These are phyloP conservation scores for Platyscapa corneri DNA, from an alignment of 1,140 invertebrate species.

Conservation along the genomic window DNA sequence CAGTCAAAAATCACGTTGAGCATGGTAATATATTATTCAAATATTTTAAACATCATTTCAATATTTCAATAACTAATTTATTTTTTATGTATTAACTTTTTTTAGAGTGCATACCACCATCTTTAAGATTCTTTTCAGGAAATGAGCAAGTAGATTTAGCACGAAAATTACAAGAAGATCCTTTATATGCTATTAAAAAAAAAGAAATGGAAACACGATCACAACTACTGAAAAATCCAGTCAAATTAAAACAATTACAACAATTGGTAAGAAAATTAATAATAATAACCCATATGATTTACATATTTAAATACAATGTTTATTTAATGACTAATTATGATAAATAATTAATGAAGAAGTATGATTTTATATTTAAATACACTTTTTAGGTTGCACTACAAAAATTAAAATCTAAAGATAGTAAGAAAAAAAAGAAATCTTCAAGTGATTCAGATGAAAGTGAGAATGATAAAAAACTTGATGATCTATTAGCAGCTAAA, in stretches of 20 bases:
- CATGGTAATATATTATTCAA: constrained; percentile 69
- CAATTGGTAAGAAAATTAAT: constrained; percentile 77
- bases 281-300: constrained; percentile 36
- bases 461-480: constrained; percentile 66
- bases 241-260: constrained; percentile 89
- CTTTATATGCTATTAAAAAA: constrained; percentile 88
- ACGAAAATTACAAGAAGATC: constrained; percentile 92
- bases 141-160: constrained; percentile 85
- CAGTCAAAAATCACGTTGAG: constrained; percentile 80
- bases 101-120: constrained; percentile 83
- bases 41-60: background rate
- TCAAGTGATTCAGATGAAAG: constrained; percentile 68
- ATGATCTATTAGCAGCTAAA: constrained; percentile 67
- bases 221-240: constrained; percentile 90
- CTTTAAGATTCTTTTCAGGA: constrained; percentile 79
- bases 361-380: too few relatives aligned
- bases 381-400: constrained; percentile 29
- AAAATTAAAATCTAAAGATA: constrained; percentile 33
- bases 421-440: constrained; percentile 74
- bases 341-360: too few relatives aligned
- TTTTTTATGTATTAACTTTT: constrained; percentile 46
- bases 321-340: background rate
- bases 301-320: background rate
- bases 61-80: constrained; percentile 14
- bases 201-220: constrained; percentile 87